Evolutionary conservation across 2,113 vertebrate genomes (phyloP).

Genomic region (Mus pahari): DNA sequence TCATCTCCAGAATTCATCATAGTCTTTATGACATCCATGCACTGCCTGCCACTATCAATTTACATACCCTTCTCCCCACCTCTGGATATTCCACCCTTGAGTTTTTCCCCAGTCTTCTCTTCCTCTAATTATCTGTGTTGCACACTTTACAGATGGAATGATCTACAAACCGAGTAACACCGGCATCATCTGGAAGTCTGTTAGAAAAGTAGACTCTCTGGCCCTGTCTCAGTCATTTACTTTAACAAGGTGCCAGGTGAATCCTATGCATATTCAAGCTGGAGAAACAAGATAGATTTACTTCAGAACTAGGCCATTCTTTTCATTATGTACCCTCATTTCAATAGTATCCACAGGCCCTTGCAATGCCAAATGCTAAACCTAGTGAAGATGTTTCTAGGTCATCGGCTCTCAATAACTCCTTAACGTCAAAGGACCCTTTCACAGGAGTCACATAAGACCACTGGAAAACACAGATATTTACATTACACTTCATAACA

Average conservation of each 20-base stretch:
- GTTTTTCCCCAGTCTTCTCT: not conserved
- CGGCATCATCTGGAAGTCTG: not conserved
- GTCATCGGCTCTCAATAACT: not conserved
- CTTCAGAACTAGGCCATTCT: not conserved
- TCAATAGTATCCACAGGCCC: not conserved
- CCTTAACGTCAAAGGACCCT: not conserved
- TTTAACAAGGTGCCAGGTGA: not conserved
- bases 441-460: not conserved
- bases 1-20: not conserved
- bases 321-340: not conserved
- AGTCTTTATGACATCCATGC: not conserved
- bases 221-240: not conserved
- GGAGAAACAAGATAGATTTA: not conserved
- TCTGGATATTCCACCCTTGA: not conserved
- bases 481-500: not conserved
- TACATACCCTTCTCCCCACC: not conserved
- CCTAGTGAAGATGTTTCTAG: slow-evolving; percentile 23
- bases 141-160: not conserved
- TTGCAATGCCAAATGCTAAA: not conserved
- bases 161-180: not conserved
- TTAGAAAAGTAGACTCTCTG: not conserved
- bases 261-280: not conserved
- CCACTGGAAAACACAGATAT: not conserved
- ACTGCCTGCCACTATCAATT: not conserved
- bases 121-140: not conserved